Evolutionary conservation across 1,140 invertebrate genomes (phyloP), one percentile per base, ranked within the genome.

Genomic region (Drosophila sucinea): DNA sequence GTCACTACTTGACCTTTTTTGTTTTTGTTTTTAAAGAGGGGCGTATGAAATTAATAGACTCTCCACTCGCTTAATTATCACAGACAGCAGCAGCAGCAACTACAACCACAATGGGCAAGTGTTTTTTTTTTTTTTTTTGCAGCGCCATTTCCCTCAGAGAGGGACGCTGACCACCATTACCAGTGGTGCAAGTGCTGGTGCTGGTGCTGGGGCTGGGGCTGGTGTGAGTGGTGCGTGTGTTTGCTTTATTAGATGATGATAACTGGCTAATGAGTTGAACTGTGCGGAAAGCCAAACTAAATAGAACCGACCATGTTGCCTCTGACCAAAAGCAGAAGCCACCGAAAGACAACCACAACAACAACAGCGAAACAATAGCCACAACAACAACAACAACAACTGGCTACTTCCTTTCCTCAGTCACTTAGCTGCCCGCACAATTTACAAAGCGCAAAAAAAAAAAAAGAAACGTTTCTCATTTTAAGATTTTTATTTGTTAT

Each of bases 21-120:
- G 7, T 35, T 10, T 51, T 27, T 29, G 57, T 40, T 64, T 67
- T 83, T 72, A 80, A 83, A 81, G 73, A 82, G 77, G 84, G 84
- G 84, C 84, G 84, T 89, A 75, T 65, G 67, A 87, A 87, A 89
- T 87, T 89, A 87, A 87, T 87, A 89, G 84, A 87, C 84, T 84
- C 73, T 84, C 62, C 71, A 74, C 66, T 80, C 70, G 73, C 81
- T 84, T 87, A 87, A 87, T 87, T 87, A 87, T 87, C 84, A 62
- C 85, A 87, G 67, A 51, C 60, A 63, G 51, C 44, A 30, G 23
- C 17, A 65, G 60, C 63, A 7, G 54, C 55, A 35, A 41, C 66
- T 65, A 73, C 71, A 63, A 67, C 57, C 57, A 30, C 33, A 89
- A 89, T 87, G 81, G 80, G 67, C 80, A 87, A 89, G 73, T 74